These are phyloP conservation scores for Chromis chromis DNA, from an alignment of 2,797 vertebrate genomes.

Conservation along the genomic window DNA sequence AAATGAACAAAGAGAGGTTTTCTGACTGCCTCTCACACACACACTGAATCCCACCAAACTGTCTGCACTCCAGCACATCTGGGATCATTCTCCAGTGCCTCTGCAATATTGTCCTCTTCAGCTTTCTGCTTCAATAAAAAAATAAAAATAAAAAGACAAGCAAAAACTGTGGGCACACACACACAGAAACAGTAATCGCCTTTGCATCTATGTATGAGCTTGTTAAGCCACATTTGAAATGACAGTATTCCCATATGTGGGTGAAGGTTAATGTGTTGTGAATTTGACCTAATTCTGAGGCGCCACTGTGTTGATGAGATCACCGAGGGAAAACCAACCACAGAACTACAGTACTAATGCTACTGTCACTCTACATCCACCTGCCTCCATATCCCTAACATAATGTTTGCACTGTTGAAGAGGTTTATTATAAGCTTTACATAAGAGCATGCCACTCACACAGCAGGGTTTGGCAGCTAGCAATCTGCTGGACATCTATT, in stretches of 20 bases:
- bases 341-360: conserved; percentile 23
- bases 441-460: not conserved
- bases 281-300: conserved; percentile 74
- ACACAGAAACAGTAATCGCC: conserved; percentile 18
- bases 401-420: not conserved
- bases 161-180: not conserved
- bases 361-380: conserved; percentile 9
- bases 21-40: not conserved
- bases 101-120: conserved; percentile 7
- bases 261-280: conserved; percentile 73
- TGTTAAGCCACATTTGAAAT: conserved; percentile 60
- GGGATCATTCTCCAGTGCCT: conserved; percentile 9
- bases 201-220: conserved; percentile 41
- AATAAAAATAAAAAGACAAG: not conserved
- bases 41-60: not conserved
- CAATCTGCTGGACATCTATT: conserved; percentile 18
- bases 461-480: not conserved
- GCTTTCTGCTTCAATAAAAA: conserved; percentile 8
- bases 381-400: not conserved
- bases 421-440: conserved; percentile 3
- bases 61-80: conserved; percentile 9
- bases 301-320: conserved; percentile 43
- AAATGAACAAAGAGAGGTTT: not conserved
- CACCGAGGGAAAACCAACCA: conserved; percentile 22
- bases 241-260: conserved; percentile 62